These are phyloP conservation scores for Papilio helenus DNA, from an alignment of 1,140 invertebrate genomes.

Conservation along the genomic window DNA sequence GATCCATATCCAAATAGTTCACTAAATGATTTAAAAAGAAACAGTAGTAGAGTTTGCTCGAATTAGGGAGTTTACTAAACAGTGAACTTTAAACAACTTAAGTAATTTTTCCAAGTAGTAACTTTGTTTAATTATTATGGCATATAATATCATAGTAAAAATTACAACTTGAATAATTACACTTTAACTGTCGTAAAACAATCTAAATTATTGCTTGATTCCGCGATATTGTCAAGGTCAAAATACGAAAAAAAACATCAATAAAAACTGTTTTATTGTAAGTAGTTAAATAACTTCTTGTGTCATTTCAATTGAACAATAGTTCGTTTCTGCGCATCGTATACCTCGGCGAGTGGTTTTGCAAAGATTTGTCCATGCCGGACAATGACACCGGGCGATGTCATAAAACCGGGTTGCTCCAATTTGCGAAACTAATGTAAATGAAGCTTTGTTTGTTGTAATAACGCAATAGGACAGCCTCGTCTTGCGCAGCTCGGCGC, in stretches of 20 bases:
- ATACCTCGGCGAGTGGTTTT: constrained; percentile 60
- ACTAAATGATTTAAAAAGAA: neutral
- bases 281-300: constrained; percentile 41
- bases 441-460: constrained; percentile 61
- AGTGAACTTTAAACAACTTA: neutral
- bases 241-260: neutral
- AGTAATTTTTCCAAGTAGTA: neutral
- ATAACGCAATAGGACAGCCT: constrained; percentile 65
- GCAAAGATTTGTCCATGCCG: constrained; percentile 63
- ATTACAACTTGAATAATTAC: neutral
- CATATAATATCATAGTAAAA: constrained; percentile 5
- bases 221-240: constrained; percentile 17
- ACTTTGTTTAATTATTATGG: neutral
- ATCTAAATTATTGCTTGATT: constrained; percentile 3
- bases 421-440: constrained; percentile 65
- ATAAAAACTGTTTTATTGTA: constrained; percentile 28
- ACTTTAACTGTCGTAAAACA: constrained; percentile 9
- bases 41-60: neutral
- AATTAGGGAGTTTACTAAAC: neutral
- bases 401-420: constrained; percentile 68
- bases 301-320: constrained; percentile 49
- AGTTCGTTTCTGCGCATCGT: constrained; percentile 46
- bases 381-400: constrained; percentile 56
- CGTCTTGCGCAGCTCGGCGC: constrained; percentile 63
- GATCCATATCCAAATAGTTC: neutral